phyloP scores from a whole-genome alignment of 2,888 invertebrate genomes.

The Cantharis flavilabris region DNA sequence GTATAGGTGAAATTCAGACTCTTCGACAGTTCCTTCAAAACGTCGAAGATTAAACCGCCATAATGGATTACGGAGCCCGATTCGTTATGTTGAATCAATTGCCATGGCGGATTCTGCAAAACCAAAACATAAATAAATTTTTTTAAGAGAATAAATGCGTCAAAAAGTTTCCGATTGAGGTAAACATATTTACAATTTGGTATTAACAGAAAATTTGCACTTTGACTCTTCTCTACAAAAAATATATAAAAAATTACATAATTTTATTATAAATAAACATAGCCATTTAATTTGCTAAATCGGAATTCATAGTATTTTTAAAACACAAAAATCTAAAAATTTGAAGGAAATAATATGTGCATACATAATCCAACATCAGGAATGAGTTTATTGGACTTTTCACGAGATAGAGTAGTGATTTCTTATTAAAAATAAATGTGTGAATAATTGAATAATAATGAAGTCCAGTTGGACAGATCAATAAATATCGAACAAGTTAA shows the following conservation, averaged over 20 bases:
- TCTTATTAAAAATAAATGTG: slow-evolving; percentile 2
- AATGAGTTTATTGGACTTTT: slow-evolving; percentile 1
- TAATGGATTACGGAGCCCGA: slow-evolving; percentile 63
- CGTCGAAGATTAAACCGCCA: slow-evolving; percentile 78
- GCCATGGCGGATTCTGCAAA: slow-evolving; percentile 87
- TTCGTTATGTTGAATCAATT: slow-evolving; percentile 67
- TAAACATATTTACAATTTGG: neutral
- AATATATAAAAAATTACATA: neutral
- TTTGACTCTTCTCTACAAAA: too few relatives aligned
- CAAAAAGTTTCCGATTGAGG: neutral
- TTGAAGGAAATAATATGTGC: neutral
- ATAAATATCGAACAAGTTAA: neutral
- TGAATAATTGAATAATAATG: slow-evolving; percentile 8
- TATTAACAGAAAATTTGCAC: too few relatives aligned
- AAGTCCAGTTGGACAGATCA: neutral
- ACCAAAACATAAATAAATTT: too few relatives aligned
- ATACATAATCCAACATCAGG: neutral
- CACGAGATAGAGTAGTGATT: slow-evolving; percentile 6
- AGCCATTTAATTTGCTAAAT: neutral
- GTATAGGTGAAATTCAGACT: slow-evolving; percentile 81
- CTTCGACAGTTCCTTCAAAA: slow-evolving; percentile 73
- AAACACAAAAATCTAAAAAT: neutral
- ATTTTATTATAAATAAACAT: neutral
- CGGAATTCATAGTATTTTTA: neutral
- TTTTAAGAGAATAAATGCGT: neutral